These are phyloP conservation scores for Sphaerophoria taeniata DNA, from an alignment of 2,888 invertebrate species.

Conservation along the genomic window DNA sequence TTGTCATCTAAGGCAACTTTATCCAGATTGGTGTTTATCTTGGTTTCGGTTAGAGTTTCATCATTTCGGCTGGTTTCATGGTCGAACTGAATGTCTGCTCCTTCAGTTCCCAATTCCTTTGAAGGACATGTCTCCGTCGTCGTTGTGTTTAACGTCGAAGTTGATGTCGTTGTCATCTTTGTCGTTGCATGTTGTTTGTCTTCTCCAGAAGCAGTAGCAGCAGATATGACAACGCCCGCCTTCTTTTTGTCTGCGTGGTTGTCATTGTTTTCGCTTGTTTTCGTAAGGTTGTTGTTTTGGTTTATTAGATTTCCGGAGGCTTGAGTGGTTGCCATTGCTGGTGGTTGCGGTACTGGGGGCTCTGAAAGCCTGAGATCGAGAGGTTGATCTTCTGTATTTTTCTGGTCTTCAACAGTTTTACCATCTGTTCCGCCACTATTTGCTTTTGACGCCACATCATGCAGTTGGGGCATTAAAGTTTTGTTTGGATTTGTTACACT, in stretches of 20 bases:
- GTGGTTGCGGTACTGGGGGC: not conserved
- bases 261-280: constrained; percentile 54
- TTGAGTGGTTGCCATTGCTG: not conserved
- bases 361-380: constrained; percentile 60
- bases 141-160: not conserved
- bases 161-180: not conserved
- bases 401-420: constrained; percentile 37
- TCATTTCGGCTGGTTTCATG: constrained; percentile 30
- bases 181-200: constrained; percentile 45
- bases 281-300: constrained; percentile 67
- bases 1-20: constrained; percentile 34
- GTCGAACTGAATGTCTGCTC: constrained; percentile 53
- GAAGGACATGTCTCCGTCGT: constrained; percentile 22
- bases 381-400: constrained; percentile 40
- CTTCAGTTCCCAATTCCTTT: constrained; percentile 33
- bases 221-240: constrained; percentile 32
- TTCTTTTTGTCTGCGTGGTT: constrained; percentile 37
- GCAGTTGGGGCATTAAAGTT: constrained; percentile 40
- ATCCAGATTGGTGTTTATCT: constrained; percentile 51
- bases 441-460: constrained; percentile 29
- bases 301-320: constrained; percentile 62
- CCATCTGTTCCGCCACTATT: constrained; percentile 42
- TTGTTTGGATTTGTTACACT: constrained; percentile 43
- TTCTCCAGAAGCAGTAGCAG: constrained; percentile 26
- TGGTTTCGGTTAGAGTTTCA: constrained; percentile 21